Base-by-base conservation (phyloP, 1,140 invertebrate genomes). In the Phymorhynchus buccinoides region DNA sequence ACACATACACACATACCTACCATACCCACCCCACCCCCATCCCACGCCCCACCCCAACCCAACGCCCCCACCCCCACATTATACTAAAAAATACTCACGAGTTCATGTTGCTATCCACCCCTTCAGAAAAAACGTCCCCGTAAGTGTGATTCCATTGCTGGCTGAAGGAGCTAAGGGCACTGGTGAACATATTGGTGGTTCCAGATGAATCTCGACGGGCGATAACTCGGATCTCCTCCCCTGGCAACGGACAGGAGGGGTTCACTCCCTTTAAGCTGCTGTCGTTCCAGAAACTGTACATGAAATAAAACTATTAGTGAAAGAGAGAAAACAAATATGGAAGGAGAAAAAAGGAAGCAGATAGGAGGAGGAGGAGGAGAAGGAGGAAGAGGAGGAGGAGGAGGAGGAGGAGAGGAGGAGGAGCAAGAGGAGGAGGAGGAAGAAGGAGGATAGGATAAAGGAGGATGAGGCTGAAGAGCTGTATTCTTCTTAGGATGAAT, bases 141-240 rank as follows among this genome's bases (percentile, higher is more conserved):
- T 83, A 89, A 12, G 62, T 79, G 9, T 79, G 37, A 35, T 86
- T 75, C 90, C 90, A 91, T 14, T 84, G 79, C 1, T 18, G 4
- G 56, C 84, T 86, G 44, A 88, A 87, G 4, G 86, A 68, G 35
- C 87, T 85, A 71, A 91, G 82, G 14, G 88, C 89, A 4, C 62
- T 37, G 1, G 90, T 91, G 78, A 91, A 90, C 18, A 87, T 88
- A 41, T 77, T 80, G 16, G 90, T 91, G 32, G 90, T 90, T 16
- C 90, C 90, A 9, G 90, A 90, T 18, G 86, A 87, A 77, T 89
- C 89, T 9, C 82, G 22, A 12, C 90, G 84, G 14, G 87, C 90
- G n/a, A 91, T 83, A 0, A 89, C 87, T 3, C 86, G 62, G 44
- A 91, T 90, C n/a, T 37, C n/a, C 27, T 82, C 48, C 41, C 42